Conservation (phyloP, 2,797 vertebrate species). For the Sternotherus odoratus region DNA sequence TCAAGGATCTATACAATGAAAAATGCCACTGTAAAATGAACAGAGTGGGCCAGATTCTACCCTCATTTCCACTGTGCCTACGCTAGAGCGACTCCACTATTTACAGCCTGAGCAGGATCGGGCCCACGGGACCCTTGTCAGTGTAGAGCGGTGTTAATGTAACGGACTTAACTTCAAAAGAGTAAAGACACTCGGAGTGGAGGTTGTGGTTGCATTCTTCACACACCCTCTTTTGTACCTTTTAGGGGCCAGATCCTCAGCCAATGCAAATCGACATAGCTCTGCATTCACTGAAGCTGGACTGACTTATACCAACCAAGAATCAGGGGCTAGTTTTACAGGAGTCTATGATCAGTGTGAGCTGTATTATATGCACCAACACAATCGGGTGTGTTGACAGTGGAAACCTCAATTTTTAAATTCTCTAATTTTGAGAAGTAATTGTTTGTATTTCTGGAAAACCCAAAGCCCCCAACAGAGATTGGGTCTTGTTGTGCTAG, state of each 20-base stretch:
- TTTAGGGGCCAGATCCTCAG: background rate
- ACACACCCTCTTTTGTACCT: background rate
- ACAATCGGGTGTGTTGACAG: background rate
- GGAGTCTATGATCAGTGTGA: background rate
- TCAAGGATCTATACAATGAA: slow-evolving; percentile 35
- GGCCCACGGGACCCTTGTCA: fast-evolving
- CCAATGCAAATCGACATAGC: background rate
- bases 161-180: background rate
- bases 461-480: background rate
- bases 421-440: background rate
- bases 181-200: background rate
- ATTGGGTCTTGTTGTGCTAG: background rate
- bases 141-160: background rate
- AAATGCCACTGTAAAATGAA: background rate
- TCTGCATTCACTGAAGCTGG: fast-evolving
- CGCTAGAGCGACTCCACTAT: background rate
- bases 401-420: background rate
- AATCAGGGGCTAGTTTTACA: background rate
- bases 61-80: background rate
- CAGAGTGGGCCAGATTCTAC: background rate
- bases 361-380: background rate
- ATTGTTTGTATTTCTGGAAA: background rate
- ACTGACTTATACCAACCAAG: background rate
- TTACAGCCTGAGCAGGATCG: background rate
- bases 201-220: background rate